A percentile compares a stretch with the other conserved stretches of the same genome.
These are phyloP conservation scores for Poeciliopsis prolifica DNA, from an alignment of 2,113 vertebrate genomes.

Conservation along the genomic window DNA sequence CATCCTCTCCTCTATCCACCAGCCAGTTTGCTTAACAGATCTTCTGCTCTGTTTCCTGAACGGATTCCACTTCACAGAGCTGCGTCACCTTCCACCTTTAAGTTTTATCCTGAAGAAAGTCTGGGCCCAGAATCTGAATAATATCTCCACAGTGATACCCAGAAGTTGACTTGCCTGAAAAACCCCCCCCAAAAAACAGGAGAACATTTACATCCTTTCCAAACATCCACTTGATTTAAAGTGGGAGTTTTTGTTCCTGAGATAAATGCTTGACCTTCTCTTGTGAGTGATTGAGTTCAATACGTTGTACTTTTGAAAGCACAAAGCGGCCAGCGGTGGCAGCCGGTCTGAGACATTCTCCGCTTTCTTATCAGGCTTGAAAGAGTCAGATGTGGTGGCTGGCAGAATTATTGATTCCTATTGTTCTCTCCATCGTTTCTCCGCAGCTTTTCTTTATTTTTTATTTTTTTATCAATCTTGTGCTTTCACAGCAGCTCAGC, in stretches of 20 bases:
- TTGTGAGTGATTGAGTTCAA: constrained; percentile 8
- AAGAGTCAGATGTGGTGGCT: not conserved
- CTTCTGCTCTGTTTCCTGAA: not conserved
- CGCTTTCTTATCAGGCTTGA: constrained; percentile 5
- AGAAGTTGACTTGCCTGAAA: too few relatives aligned
- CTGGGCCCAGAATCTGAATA: not conserved
- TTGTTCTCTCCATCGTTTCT: not conserved
- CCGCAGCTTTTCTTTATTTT: not conserved
- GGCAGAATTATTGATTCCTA: not conserved
- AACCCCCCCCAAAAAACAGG: too few relatives aligned
- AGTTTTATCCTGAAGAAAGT: not conserved
- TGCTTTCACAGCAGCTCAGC: constrained; percentile 22
- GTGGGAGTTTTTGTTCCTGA: not conserved
- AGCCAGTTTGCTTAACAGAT: not conserved
- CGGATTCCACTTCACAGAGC: not conserved
- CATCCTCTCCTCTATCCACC: not conserved
- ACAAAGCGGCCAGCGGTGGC: not conserved
- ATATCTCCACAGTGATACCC: not conserved
- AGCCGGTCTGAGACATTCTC: not conserved
- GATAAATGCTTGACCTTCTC: not conserved
- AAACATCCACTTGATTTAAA: not conserved
- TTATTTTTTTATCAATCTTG: not conserved
- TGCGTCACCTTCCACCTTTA: not conserved
- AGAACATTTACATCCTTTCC: not conserved
- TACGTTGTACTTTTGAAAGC: not conserved